Conservation (phyloP, 2,797 vertebrate genomes). For the Selene dorsalis region DNA sequence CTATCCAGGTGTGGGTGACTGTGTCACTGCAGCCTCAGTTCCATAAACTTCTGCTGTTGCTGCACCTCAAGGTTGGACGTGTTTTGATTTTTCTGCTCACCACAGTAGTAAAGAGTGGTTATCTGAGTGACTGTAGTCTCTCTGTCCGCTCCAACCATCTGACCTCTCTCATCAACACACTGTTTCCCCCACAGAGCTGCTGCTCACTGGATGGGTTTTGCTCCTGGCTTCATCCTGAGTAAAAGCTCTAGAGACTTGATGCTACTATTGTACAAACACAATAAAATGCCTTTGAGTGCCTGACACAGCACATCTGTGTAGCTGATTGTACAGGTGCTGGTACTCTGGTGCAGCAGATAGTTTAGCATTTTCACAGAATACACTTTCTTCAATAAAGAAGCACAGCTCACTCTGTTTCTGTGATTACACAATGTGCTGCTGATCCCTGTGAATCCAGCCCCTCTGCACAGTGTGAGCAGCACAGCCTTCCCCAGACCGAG, state of each 20-base stretch:
- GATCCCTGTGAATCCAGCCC: conserved; percentile 14
- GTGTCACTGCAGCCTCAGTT: neutral
- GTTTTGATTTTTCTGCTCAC: neutral
- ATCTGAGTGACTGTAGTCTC: neutral
- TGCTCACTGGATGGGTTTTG: neutral
- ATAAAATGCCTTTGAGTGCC: neutral
- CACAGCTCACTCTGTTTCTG: neutral
- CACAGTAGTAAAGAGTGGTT: neutral
- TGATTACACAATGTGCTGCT: neutral
- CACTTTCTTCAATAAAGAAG: neutral
- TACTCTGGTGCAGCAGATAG: neutral
- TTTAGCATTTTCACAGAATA: neutral
- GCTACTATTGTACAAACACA: neutral
- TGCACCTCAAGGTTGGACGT: neutral
- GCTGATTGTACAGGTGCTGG: neutral
- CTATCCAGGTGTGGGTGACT: neutral
- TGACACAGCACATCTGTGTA: neutral
- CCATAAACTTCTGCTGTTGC: no score
- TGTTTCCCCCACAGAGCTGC: neutral
- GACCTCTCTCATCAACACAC: neutral
- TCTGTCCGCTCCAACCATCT: neutral
- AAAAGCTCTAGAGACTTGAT: neutral
- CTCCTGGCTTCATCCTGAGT: neutral
- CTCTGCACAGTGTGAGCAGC: neutral
- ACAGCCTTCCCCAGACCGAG: conserved; percentile 1